Evolutionary conservation across 1,140 invertebrate genomes (phyloP).

Genomic region (Drosophila nikananu): DNA sequence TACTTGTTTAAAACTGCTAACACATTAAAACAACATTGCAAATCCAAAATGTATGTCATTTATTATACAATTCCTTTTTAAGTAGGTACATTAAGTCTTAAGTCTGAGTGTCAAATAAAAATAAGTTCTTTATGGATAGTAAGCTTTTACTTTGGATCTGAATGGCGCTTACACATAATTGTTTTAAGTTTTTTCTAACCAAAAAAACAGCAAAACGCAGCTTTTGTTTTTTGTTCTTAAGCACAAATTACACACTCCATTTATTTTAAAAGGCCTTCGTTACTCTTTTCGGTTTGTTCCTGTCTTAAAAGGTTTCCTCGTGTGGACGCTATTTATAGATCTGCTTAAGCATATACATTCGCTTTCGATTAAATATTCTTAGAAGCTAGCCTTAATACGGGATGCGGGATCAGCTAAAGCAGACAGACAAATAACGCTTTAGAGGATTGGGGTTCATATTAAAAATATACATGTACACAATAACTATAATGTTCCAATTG

Average conservation of each 20-base stretch:
- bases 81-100: not conserved
- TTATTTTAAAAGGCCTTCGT: constrained; percentile 62
- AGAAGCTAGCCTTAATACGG: constrained; percentile 47
- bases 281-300: constrained; percentile 37
- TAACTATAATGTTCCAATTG: constrained; percentile 28
- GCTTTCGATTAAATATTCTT: constrained; percentile 46
- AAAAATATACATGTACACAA: constrained; percentile 43
- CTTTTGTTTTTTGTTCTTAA: constrained; percentile 2
- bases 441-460: constrained; percentile 20
- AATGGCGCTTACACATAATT: not conserved
- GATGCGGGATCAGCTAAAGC: constrained; percentile 12
- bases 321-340: constrained; percentile 28
- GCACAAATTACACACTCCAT: constrained; percentile 33
- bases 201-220: not conserved
- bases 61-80: constrained; percentile 6
- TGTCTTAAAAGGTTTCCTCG: constrained; percentile 24
- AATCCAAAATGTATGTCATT: not conserved
- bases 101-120: not conserved
- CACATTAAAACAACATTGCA: not conserved
- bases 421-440: constrained; percentile 36
- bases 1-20: not conserved
- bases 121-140: constrained; percentile 1
- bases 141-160: constrained; percentile 3
- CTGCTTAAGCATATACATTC: constrained; percentile 28
- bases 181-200: constrained; percentile 2